Evolutionary conservation across 2,797 vertebrate genomes (phyloP), one percentile per base, ranked within the genome.

Genomic region (Brachymystax lenok): DNA sequence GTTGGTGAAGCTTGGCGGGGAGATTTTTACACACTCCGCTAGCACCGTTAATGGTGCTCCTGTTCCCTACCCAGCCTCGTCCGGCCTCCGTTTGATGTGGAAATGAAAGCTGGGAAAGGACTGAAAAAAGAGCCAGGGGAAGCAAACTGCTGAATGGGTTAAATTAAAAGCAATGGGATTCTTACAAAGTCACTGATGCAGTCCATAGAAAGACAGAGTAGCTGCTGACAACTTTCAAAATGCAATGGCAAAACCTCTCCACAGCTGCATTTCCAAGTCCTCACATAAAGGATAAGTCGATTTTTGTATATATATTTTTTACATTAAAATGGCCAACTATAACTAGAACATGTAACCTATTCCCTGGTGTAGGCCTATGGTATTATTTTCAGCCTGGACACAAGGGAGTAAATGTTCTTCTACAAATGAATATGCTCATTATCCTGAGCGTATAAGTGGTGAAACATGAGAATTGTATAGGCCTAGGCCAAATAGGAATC

Each of bases 1-100:
- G 92, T 93, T 93, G 94, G 92, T 93, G 94, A 91, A 93, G 93
- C 94, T 93, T 94, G 92, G 93, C 93, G 90, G 88, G 91, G 89
- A 90, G 92, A 92, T 90, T 93, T 93, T 91, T 92, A 91, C 93
- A 94, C 94, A 95, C 92, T 94, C 92, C 87, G 88, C 92, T 95
- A 92, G 88, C 92, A 90, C 86, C 91, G 92, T 93, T 95, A 94
- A 95, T 94, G 90, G 93, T 90, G 87, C 86, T 82, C 68, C 40
- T 46, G 40, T 3, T 46, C 40, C 86, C 85, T 87, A 79, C 56
- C 79, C 74, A 64, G 52, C 63, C 69, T 76, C 78, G 83, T 84
- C 88, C 83, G 80, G 77, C 71, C 17, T 78, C 89, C 86, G 93
- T 95, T 95, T 95, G 94, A 94, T 92, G 93, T 95, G 94, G 93